These are phyloP conservation scores for Pogonomyrmex californicus DNA, from an alignment of 1,140 invertebrate species.

Conservation along the genomic window DNA sequence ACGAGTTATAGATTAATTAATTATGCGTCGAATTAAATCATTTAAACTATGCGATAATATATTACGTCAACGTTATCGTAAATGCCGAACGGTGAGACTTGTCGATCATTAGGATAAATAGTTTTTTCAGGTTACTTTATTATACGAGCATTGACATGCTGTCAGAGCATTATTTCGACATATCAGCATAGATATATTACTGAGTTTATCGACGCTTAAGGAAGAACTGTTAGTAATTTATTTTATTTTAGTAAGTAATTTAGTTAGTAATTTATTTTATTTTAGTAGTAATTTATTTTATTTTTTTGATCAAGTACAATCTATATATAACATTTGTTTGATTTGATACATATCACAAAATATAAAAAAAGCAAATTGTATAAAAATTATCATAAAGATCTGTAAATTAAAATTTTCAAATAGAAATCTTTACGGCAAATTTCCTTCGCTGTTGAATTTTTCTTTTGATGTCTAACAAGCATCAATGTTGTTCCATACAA, in stretches of 20 bases:
- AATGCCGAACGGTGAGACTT: conserved; percentile 7
- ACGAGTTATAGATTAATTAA: conserved; percentile 71
- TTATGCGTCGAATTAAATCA: conserved; percentile 71
- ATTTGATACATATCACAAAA: not conserved
- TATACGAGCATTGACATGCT: conserved; percentile 15
- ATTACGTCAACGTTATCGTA: conserved; percentile 40
- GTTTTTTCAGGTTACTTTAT: conserved; percentile 59
- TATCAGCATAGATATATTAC: not conserved
- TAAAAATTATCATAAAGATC: not conserved
- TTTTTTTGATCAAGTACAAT: not conserved
- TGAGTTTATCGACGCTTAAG: conserved; percentile 42
- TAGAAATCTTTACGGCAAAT: not conserved
- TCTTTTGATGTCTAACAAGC: not conserved
- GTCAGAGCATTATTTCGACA: conserved; percentile 37
- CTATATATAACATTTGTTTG: not conserved
- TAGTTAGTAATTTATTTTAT: no score
- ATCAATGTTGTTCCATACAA: not conserved
- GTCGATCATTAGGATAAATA: conserved; percentile 37
- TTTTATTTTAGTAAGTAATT: no score
- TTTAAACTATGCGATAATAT: conserved; percentile 61
- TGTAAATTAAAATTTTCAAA: not conserved
- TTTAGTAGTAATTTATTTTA: no score
- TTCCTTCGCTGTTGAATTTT: no score
- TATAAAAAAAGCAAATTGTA: not conserved
- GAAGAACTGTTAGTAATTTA: conserved; percentile 13